Base-by-base conservation (phyloP, 2,888 invertebrate genomes). In the Serrognathus titanus region DNA sequence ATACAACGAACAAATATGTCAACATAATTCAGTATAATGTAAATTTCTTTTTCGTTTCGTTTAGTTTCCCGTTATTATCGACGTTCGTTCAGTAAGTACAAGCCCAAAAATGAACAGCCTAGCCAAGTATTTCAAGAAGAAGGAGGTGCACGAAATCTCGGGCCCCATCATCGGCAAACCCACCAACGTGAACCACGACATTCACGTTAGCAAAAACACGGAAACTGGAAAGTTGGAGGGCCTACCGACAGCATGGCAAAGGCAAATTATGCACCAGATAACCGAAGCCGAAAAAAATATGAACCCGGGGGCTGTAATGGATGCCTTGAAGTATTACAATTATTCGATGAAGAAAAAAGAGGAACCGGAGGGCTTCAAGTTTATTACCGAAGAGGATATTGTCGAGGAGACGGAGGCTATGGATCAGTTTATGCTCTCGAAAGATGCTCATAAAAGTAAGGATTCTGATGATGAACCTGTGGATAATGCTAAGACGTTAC, bases 321-420 rank as follows among this genome's bases (percentile, higher is more conserved):
- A 93, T 72, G 97, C 96, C 24, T 85, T 97, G 51, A 92, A 92
- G 71, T 93, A 89, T 73, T 94, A 94, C 74, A 92, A 93, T 74
- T 91, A 91, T 78, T 89, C 90, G 8, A 89, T 92, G 64, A 91
- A 92, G 71, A 90, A 92, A 68, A 89, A 90, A 67, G 86, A 87
- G 46, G 75, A 76, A 53, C 71, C 75, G 10, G 55, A 58, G 39
- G 83, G 84, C 3, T 90, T 90, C 70, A 93, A 93, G 71, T 85
- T 92, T 63, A 84, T 90, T n/a, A 92, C 92, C 0, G 87, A 90
- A 68, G 87, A 89, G 69, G 84, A 86, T 9, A 90, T 92, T 58
- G 87, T 87, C 59, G 89, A 91, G 68, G 92, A 93, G 72, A 89
- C 90, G n/a, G 83, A 87, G 71, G 89, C 89, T 70, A 91, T 92